Conservation (phyloP, 2,888 invertebrate species). For the Lepidocyrtoides sp. region DNA sequence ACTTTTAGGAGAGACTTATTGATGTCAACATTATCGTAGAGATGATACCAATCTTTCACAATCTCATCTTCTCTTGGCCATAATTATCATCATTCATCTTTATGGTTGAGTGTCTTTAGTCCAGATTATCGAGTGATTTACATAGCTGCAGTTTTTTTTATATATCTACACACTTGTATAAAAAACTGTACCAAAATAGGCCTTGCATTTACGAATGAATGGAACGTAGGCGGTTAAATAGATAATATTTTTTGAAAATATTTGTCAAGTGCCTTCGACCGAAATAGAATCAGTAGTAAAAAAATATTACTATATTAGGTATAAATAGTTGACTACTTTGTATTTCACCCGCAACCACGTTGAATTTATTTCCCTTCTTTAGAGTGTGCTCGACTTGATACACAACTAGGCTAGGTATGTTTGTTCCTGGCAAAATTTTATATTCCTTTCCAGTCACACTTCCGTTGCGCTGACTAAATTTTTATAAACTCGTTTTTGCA, state of each 20-base stretch:
- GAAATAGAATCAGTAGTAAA: too few relatives aligned
- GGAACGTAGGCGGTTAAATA: too few relatives aligned
- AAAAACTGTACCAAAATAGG: too few relatives aligned
- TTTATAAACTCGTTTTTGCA: not conserved
- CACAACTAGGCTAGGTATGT: not conserved
- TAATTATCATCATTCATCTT: not conserved
- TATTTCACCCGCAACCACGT: too few relatives aligned
- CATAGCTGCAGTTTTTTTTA: not conserved
- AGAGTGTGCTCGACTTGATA: not conserved
- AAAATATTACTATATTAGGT: not conserved
- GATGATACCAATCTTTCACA: not conserved
- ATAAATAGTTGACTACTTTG: not conserved
- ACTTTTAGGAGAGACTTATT: not conserved
- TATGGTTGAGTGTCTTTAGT: not conserved
- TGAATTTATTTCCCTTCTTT: too few relatives aligned
- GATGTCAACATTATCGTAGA: not conserved
- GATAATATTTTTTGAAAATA: not conserved
- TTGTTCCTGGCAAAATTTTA: not conserved
- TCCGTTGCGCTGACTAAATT: constrained; percentile 35
- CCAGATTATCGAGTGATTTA: too few relatives aligned
- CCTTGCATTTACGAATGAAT: too few relatives aligned
- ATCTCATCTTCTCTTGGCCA: not conserved
- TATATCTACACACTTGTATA: too few relatives aligned
- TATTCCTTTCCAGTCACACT: not conserved
- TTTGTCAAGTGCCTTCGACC: too few relatives aligned